Percentiles rank a stretch among this genome's conserved stretches.
Conservation (phyloP, 2,888 invertebrate species). For the Andricus curvator region DNA sequence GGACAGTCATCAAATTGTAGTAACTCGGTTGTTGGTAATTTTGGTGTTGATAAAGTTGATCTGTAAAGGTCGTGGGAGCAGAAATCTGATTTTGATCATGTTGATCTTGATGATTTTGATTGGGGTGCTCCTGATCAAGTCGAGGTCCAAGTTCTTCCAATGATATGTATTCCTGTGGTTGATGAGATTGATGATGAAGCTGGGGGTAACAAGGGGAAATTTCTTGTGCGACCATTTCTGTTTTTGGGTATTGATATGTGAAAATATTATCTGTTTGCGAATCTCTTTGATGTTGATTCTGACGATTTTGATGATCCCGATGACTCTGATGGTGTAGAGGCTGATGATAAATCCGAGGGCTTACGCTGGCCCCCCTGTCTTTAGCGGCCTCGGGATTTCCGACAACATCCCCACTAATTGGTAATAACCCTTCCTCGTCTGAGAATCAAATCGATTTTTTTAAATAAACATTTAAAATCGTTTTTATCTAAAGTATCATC, state of each 20-base stretch:
- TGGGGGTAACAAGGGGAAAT: slow-evolving; percentile 73
- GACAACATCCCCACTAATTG: slow-evolving; percentile 61
- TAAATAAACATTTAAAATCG: neutral
- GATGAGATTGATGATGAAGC: slow-evolving; percentile 69
- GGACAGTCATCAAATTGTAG: slow-evolving; percentile 68
- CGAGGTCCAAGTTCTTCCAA: slow-evolving; percentile 70
- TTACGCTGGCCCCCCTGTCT: slow-evolving; percentile 53
- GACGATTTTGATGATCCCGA: slow-evolving; percentile 51
- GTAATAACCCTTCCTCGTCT: slow-evolving; percentile 58
- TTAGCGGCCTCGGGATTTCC: slow-evolving; percentile 48
- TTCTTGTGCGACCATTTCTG: slow-evolving; percentile 72
- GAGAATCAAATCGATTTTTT: slow-evolving; percentile 22
- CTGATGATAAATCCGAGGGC: slow-evolving; percentile 49
- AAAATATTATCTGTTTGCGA: slow-evolving; percentile 60
- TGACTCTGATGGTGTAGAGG: slow-evolving; percentile 46
- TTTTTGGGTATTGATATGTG: slow-evolving; percentile 56
- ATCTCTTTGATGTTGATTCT: slow-evolving; percentile 48
- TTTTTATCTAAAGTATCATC: too few species aligned
- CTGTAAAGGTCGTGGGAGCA: slow-evolving; percentile 46
- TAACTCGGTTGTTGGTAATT: slow-evolving; percentile 63
- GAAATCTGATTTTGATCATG: slow-evolving; percentile 53
- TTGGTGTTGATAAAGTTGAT: slow-evolving; percentile 60
- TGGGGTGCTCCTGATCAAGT: slow-evolving; percentile 58
- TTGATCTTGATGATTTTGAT: slow-evolving; percentile 21
- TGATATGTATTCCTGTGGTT: slow-evolving; percentile 70